Evolutionary conservation across 2,888 invertebrate species (phyloP).

Genomic region (Acleris laterana): DNA sequence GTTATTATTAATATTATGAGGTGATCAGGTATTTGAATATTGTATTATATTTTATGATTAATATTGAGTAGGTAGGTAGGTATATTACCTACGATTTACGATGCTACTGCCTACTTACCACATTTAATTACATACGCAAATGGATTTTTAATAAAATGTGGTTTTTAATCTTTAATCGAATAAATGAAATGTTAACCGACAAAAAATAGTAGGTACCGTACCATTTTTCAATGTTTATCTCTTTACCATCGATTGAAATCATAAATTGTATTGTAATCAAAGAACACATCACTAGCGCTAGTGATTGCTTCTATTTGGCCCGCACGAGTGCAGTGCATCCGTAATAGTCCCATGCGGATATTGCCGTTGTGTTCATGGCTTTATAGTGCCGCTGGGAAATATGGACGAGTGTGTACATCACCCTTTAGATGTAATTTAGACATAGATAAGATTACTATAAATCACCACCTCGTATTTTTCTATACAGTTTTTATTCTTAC

Average conservation of each 20-base stretch:
- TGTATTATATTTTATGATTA: no score
- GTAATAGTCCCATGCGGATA: slow-evolving; percentile 41
- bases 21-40: no score
- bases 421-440: slow-evolving; percentile 20
- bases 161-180: no score
- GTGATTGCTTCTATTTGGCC: slow-evolving; percentile 32
- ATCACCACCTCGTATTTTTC: no score
- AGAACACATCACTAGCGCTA: slow-evolving; percentile 31
- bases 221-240: not conserved
- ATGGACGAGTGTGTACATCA: slow-evolving; percentile 44
- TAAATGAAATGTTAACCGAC: no score
- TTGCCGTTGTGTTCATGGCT: slow-evolving; percentile 47
- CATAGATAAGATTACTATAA: slow-evolving; percentile 5
- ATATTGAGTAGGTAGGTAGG: no score
- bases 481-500: no score
- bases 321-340: slow-evolving; percentile 44
- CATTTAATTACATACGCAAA: no score
- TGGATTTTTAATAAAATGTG: no score
- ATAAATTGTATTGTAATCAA: slow-evolving; percentile 32
- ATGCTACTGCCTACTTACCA: no score
- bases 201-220: not conserved
- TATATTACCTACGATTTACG: no score
- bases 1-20: no score
- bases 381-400: slow-evolving; percentile 66
- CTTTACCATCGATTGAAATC: slow-evolving; percentile 14